Base-by-base conservation (phyloP, 1,140 invertebrate species). In the Aradophagus sp. region DNA sequence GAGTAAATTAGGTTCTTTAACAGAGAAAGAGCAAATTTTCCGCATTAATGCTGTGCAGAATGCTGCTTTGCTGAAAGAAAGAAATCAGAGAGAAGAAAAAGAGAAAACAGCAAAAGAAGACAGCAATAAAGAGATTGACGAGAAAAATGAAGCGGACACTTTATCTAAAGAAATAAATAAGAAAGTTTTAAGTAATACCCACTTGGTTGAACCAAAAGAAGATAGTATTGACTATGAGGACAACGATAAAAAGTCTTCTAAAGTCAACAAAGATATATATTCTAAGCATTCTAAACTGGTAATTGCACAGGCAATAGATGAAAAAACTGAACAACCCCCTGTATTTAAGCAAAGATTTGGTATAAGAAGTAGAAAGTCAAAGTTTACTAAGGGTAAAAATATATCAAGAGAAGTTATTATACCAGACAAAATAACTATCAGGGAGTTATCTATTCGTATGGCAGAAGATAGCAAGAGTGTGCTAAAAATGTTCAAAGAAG, bases 81-180 rank as follows among this genome's bases (percentile, higher is more conserved):
- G 10, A 44, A 44, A 44, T 44, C 41, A 44, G 41, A 44, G 41
- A 44, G 41, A 44, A 44, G 41, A 44, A 44, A 44, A 44, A 44
- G 41, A 44, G 41, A 44, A 44, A 44, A 44, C 41, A 44, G 41
- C 41, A 44, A 44, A 44, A 44, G 41, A 44, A 44, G 41, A 44
- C 41, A 44, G 41, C 41, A 44, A 29, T 44, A 44, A 44, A 44
- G 41, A 44, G 41, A 27, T 27, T 44, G 41, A 44, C 41, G 41
- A 29, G 41, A 44, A 44, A 44, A 44, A 44, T 44, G 41, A 29
- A 44, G 41, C 41, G 26, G 41, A 44, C 26, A 44, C 41, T 44
- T 44, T 44, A 44, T 44, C 41, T 44, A 44, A 44, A 44, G 41
- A 44, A 44, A 44, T 44, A 44, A 44, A 44, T 44, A 44, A 44